Percentiles rank a stretch among this genome's conserved stretches.
phyloP scores from a whole-genome alignment of 2,797 vertebrate species.

The Heliangelus exortis region DNA sequence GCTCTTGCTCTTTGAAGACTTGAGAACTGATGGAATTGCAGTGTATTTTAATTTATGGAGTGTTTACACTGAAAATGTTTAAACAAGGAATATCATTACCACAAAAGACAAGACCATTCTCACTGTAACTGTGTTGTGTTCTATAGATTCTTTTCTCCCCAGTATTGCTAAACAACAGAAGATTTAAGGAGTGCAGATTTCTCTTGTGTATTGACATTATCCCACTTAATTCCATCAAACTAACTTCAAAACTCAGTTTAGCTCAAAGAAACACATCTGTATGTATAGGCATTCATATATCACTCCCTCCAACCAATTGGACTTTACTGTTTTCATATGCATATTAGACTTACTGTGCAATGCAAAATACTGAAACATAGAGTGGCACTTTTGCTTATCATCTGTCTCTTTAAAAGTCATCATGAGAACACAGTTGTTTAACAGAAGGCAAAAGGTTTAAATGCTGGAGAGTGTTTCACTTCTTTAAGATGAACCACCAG shows the following conservation, averaged over 20 bases:
- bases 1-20: not conserved
- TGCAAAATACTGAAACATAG: not conserved
- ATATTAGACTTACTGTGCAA: not conserved
- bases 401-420: constrained; percentile 1
- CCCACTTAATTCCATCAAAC: constrained; percentile 6
- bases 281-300: not conserved
- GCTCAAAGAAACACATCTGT: not conserved
- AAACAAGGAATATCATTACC: constrained; percentile 9
- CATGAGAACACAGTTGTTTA: not conserved
- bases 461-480: not conserved
- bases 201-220: constrained; percentile 2
- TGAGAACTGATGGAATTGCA: not conserved
- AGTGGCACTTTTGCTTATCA: not conserved
- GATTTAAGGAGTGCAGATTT: constrained; percentile 48
- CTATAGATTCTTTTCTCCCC: not conserved
- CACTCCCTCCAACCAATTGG: not conserved
- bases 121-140: not conserved
- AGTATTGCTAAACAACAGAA: constrained; percentile 18
- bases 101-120: constrained; percentile 27
- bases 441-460: constrained; percentile 34
- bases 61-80: not conserved
- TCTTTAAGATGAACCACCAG: not conserved
- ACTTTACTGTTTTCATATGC: not conserved
- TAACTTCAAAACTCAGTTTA: constrained; percentile 16
- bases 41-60: not conserved